A percentile compares a stretch with the other conserved stretches of the same genome.
Conservation (phyloP, 2,888 invertebrate genomes). For the Cantharis flavilabris region DNA sequence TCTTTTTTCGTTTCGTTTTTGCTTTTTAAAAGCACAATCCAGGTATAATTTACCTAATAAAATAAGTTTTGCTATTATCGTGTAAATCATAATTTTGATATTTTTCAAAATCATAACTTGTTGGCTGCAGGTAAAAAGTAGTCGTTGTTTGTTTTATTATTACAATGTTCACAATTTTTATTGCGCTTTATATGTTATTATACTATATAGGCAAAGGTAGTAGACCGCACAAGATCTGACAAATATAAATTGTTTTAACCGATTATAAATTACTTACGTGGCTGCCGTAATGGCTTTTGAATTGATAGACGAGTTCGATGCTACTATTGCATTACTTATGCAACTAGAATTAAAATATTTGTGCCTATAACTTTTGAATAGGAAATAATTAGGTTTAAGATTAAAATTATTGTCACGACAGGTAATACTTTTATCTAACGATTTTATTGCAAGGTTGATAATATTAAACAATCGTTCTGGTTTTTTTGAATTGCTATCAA, state of each 20-base stretch:
- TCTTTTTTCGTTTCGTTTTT: not conserved
- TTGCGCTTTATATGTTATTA: conserved; percentile 8
- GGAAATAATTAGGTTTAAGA: not conserved
- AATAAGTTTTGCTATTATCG: not conserved
- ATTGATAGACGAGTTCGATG: conserved; percentile 31
- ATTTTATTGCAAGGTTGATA: conserved; percentile 10
- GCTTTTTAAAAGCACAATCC: not conserved
- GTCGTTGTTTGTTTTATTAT: not conserved
- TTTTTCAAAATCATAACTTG: not conserved
- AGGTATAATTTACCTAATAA: not conserved
- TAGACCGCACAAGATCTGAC: conserved; percentile 33
- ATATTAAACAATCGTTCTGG: conserved; percentile 14
- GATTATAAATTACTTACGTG: conserved; percentile 34
- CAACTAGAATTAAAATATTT: not conserved
- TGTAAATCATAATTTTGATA: not conserved
- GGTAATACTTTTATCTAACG: not conserved
- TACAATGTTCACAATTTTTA: not conserved
- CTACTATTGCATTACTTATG: conserved; percentile 13
- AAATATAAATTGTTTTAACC: conserved; percentile 35
- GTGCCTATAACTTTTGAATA: not conserved
- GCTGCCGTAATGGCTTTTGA: conserved; percentile 35
- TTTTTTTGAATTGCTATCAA: conserved; percentile 12
- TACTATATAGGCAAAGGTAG: conserved; percentile 24
- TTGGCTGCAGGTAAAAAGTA: not conserved
- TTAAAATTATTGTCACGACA: not conserved